Conservation (phyloP, 2,113 vertebrate genomes). For the Cranoglanis bouderius region DNA sequence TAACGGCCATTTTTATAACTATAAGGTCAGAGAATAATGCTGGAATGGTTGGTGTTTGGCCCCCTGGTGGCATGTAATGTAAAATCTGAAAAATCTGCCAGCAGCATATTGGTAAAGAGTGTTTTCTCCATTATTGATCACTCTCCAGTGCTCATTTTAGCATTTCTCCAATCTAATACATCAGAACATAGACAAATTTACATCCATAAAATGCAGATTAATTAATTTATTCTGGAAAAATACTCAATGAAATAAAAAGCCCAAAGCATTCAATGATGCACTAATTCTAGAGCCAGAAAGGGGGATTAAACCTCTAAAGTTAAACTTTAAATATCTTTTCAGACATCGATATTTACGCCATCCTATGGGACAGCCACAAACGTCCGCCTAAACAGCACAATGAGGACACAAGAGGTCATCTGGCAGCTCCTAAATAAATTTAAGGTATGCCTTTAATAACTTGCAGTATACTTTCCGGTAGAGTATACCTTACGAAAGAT, state of each 20-base stretch:
- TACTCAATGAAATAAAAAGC: neutral
- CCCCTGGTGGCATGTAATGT: neutral
- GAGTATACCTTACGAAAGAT: neutral
- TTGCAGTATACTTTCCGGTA: neutral
- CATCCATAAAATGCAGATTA: neutral
- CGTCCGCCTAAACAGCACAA: slow-evolving; percentile 82
- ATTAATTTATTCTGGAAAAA: neutral
- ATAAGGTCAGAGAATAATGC: slow-evolving; percentile 73
- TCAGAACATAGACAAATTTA: neutral
- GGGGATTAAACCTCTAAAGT: neutral
- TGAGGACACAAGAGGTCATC: slow-evolving; percentile 88
- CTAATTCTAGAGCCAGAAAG: neutral
- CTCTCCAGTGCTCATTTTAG: neutral
- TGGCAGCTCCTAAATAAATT: slow-evolving; percentile 88
- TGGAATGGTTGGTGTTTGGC: neutral
- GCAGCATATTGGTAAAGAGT: neutral
- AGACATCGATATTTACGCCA: slow-evolving; percentile 93
- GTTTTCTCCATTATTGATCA: neutral
- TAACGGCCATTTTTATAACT: slow-evolving; percentile 92
- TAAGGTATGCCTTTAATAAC: slow-evolving; percentile 74
- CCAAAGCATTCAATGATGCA: neutral
- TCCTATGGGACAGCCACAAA: slow-evolving; percentile 85
- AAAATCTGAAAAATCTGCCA: neutral
- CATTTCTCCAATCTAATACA: neutral
- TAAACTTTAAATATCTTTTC: slow-evolving; percentile 19